phyloP scores from a whole-genome alignment of 2,113 vertebrate genomes.

The Psammodynastes pulverulentus region DNA sequence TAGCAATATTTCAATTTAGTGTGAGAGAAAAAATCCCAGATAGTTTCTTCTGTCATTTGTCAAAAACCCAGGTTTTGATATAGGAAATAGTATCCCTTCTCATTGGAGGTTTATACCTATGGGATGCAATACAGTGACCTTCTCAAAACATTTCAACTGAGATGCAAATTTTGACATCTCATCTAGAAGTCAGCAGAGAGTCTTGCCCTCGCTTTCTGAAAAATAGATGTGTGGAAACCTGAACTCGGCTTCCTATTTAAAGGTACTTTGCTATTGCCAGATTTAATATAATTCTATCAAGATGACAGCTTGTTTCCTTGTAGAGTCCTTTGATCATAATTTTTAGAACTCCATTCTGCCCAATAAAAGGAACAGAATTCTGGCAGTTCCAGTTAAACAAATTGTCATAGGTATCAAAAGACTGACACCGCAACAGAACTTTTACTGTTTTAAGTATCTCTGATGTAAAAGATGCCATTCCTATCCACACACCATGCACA shows the following conservation, averaged over 20 bases:
- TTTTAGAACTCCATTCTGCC: constrained; percentile 64
- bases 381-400: constrained; percentile 44
- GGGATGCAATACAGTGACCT: constrained; percentile 59
- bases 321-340: constrained; percentile 67
- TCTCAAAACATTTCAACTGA: constrained; percentile 56
- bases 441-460: constrained; percentile 57
- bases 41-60: constrained; percentile 63
- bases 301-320: constrained; percentile 69
- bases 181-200: constrained; percentile 63
- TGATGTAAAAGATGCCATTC: constrained; percentile 65
- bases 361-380: constrained; percentile 58
- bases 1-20: constrained; percentile 49
- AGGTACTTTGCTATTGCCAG: constrained; percentile 70
- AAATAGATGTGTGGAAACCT: constrained; percentile 72
- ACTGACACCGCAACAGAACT: constrained; percentile 47
- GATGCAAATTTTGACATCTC: constrained; percentile 69
- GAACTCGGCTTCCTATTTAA: constrained; percentile 72
- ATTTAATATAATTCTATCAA: constrained; percentile 68
- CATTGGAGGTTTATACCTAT: constrained; percentile 57
- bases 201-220: constrained; percentile 57
- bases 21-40: constrained; percentile 52
- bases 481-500: constrained; percentile 67
- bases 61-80: constrained; percentile 63
- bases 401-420: constrained; percentile 45
- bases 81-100: constrained; percentile 51